phyloP scores from a whole-genome alignment of 92 coral and sea anemone genomes.

The Micromussa lordhowensis region DNA sequence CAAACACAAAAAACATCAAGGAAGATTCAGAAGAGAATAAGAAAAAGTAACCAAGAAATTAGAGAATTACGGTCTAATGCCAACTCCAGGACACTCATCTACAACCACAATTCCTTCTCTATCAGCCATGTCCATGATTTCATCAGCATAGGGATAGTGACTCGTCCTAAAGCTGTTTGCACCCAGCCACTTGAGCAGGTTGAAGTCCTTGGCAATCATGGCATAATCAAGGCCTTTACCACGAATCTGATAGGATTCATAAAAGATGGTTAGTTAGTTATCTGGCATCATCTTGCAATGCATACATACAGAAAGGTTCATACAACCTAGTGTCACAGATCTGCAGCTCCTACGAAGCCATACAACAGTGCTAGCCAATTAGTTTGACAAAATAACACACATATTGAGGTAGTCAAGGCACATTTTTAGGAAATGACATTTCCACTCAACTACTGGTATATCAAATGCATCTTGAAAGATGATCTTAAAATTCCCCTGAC shows the following conservation, averaged over 20 bases:
- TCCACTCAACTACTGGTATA: background rate
- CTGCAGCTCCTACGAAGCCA: background rate
- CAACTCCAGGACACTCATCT: slow-evolving; percentile 98
- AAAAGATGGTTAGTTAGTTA: background rate
- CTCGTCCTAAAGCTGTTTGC: slow-evolving; percentile 97
- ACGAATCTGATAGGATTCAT: slow-evolving; percentile 73
- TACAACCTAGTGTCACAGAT: no score
- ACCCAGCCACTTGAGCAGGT: slow-evolving; percentile 92
- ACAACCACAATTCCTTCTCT: slow-evolving; percentile 93
- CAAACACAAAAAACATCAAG: background rate
- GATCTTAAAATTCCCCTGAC: background rate
- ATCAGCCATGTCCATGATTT: slow-evolving; percentile 98
- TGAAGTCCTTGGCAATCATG: slow-evolving; percentile 90
- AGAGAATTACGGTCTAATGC: slow-evolving; percentile 71
- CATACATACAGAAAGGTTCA: no score
- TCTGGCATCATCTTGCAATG: background rate
- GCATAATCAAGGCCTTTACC: slow-evolving; percentile 96
- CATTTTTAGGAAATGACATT: background rate
- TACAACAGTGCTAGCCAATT: background rate
- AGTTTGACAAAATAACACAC: no score
- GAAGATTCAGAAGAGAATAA: background rate
- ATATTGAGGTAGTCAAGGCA: no score
- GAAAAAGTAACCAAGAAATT: background rate
- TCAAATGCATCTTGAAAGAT: background rate
- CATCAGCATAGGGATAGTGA: slow-evolving; percentile 99